phyloP scores from a whole-genome alignment of 2,113 vertebrate genomes.

The Edolisoma coerulescens region DNA sequence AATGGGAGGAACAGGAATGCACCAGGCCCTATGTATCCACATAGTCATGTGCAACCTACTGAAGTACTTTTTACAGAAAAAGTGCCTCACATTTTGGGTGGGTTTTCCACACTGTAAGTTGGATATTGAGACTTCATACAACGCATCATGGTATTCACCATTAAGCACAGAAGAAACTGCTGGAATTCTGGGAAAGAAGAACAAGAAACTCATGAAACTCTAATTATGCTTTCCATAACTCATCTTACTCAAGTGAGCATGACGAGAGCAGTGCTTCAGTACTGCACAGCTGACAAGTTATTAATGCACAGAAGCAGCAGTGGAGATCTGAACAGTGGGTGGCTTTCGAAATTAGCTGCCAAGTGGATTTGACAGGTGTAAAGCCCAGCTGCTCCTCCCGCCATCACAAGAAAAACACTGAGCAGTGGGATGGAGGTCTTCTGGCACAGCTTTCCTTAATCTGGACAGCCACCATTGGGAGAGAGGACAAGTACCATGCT shows the following conservation, averaged over 20 bases:
- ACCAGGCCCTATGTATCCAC: background rate
- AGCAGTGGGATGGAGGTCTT: background rate
- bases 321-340: slow-evolving; percentile 32
- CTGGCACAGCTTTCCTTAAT: background rate
- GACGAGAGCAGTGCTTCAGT: background rate
- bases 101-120: background rate
- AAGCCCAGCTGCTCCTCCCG: slow-evolving; percentile 14
- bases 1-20: background rate
- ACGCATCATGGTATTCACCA: background rate
- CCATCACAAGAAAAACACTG: background rate
- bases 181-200: background rate
- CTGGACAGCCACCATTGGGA: background rate
- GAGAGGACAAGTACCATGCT: background rate
- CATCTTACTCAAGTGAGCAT: background rate
- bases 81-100: background rate
- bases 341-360: slow-evolving; percentile 26
- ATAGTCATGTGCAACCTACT: rapidly evolving
- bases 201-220: background rate
- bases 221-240: slow-evolving; percentile 17
- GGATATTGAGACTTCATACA: background rate
- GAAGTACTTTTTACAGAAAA: background rate
- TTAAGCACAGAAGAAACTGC: background rate
- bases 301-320: slow-evolving; percentile 39
- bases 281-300: slow-evolving; percentile 22
- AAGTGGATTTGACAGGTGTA: slow-evolving; percentile 39